Percentiles rank a stretch among this genome's conserved stretches.
phyloP scores from a whole-genome alignment of 2,113 vertebrate species.

The Origma solitaria region DNA sequence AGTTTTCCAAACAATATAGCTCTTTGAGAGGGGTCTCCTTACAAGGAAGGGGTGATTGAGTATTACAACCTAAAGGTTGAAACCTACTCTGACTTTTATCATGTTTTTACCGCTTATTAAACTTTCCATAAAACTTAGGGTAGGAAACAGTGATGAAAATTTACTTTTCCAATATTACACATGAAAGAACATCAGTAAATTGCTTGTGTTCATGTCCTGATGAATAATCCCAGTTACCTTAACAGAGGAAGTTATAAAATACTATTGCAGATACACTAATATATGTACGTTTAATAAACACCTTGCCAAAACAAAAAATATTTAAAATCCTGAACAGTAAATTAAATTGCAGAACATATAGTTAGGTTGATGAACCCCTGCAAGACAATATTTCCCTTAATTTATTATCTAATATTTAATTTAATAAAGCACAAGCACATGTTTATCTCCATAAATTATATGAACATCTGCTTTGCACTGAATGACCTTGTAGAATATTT shows the following conservation, averaged over 20 bases:
- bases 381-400: neutral
- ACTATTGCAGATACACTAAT: neutral
- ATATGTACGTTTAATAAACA: neutral
- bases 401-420: conserved; percentile 24
- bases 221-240: neutral
- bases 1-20: neutral
- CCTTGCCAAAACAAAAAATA: neutral
- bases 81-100: neutral
- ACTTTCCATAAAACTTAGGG: neutral
- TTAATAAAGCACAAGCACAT: neutral
- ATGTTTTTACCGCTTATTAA: neutral
- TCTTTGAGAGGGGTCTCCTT: neutral
- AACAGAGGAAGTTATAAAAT: neutral
- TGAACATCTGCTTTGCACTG: conserved; percentile 20
- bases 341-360: neutral
- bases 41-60: neutral
- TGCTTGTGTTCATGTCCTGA: neutral
- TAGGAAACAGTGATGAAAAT: neutral
- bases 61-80: neutral
- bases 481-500: conserved; percentile 21
- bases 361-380: neutral
- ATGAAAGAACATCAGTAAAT: neutral
- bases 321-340: neutral
- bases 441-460: conserved; percentile 12
- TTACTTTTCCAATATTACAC: neutral